Evolutionary conservation across 35 echinoderm and acorn worm genomes (phyloP).

Genomic region (Apostichopus parvimensis): DNA sequence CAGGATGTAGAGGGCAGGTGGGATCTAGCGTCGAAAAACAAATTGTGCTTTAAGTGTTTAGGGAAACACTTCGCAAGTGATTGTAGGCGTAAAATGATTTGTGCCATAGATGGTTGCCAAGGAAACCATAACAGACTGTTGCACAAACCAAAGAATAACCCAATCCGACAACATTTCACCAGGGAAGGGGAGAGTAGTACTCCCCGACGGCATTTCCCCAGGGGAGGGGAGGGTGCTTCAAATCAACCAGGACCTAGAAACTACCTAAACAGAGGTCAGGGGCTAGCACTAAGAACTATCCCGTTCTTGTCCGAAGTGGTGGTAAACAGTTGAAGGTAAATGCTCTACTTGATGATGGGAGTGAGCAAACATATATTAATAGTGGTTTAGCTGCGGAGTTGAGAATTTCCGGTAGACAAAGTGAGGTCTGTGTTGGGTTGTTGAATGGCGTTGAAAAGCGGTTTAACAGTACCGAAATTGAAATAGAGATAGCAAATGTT

Average conservation of each 20-base stretch:
- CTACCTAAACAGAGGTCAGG: background rate
- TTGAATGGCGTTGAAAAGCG: constrained; percentile 26
- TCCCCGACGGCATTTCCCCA: background rate
- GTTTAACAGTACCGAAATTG: background rate
- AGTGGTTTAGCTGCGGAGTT: constrained; percentile 25
- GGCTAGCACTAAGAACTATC: background rate
- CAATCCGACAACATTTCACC: background rate
- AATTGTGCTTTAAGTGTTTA: constrained; percentile 56
- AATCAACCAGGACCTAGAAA: background rate
- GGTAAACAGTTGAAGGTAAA: constrained; percentile 14
- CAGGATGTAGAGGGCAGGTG: constrained; percentile 25
- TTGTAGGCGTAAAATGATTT: constrained; percentile 8
- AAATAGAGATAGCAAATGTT: background rate
- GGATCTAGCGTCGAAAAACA: constrained; percentile 14
- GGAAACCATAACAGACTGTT: constrained; percentile 27
- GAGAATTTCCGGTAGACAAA: background rate
- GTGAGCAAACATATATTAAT: constrained; percentile 37
- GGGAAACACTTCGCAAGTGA: constrained; percentile 12
- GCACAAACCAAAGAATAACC: background rate
- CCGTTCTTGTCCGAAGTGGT: constrained; percentile 15
- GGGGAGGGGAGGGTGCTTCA: background rate
- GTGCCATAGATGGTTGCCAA: constrained; percentile 39
- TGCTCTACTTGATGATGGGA: constrained; percentile 56
- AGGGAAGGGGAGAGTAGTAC: background rate
- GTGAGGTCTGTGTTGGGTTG: background rate